Conservation (phyloP, 2,888 invertebrate species). For the Chironomus tentans region DNA sequence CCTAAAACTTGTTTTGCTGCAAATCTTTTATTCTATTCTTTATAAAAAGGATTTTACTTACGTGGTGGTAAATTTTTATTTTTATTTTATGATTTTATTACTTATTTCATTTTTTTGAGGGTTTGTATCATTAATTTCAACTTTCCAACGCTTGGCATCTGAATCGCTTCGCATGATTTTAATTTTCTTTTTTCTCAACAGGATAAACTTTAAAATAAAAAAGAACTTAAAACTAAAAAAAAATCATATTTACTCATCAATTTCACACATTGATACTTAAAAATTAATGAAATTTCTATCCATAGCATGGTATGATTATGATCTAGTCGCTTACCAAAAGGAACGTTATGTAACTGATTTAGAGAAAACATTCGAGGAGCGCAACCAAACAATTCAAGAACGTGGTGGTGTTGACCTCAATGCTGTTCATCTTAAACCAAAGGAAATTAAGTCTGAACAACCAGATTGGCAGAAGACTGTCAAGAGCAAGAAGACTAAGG, state of each 20-base stretch:
- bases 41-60: not conserved
- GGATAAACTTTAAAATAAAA: not conserved
- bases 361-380: conserved; percentile 80
- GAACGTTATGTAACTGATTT: conserved; percentile 72
- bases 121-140: conserved; percentile 11
- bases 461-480: conserved; percentile 81
- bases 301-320: conserved; percentile 87
- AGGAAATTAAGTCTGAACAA: conserved; percentile 60
- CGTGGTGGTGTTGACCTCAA: conserved; percentile 52
- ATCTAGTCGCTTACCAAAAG: conserved; percentile 73
- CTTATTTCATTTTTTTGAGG: not conserved
- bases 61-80: no score
- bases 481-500: conserved; percentile 71
- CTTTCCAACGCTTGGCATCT: not conserved
- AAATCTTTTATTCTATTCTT: not conserved
- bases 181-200: not conserved
- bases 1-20: conserved; percentile 6
- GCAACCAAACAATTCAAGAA: conserved; percentile 59
- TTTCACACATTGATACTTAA: not conserved
- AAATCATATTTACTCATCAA: not conserved
- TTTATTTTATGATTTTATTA: no score
- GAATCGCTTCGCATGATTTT: not conserved
- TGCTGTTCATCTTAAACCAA: conserved; percentile 52
- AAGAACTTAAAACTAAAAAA: not conserved
- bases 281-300: conserved; percentile 26